Conservation (phyloP, 1,140 invertebrate genomes). For the Helicoverpa zea region DNA sequence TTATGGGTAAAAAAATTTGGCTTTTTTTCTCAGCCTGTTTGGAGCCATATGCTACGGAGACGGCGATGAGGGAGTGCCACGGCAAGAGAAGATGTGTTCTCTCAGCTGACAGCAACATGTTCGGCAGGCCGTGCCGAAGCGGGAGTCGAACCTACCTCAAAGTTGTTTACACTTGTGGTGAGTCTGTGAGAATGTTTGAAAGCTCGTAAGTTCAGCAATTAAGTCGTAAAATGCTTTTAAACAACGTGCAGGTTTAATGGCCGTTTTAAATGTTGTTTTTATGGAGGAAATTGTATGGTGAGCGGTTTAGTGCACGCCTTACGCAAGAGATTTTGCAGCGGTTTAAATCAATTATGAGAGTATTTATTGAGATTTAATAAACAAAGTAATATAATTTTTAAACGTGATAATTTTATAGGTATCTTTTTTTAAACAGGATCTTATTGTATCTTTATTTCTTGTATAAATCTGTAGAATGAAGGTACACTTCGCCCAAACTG, state of each 20-base stretch:
- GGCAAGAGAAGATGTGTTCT: constrained; percentile 94
- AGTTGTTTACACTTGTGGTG: constrained; percentile 97
- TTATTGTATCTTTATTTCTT: too few relatives aligned
- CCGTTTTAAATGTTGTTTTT: constrained; percentile 15
- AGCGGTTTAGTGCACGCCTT: not conserved
- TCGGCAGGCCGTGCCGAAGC: constrained; percentile 94
- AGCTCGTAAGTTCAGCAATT: constrained; percentile 12
- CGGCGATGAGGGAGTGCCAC: constrained; percentile 96
- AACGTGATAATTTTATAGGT: too few relatives aligned
- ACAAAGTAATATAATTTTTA: too few relatives aligned
- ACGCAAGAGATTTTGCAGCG: not conserved
- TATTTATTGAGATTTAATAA: too few relatives aligned
- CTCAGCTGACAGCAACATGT: constrained; percentile 93
- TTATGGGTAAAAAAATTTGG: constrained; percentile 37
- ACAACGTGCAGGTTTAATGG: constrained; percentile 29
- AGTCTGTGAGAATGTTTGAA: constrained; percentile 82
- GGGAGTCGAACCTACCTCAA: constrained; percentile 96
- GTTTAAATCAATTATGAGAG: not conserved
- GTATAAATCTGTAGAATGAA: too few relatives aligned
- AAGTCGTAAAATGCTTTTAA: constrained; percentile 43
- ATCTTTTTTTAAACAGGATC: too few relatives aligned
- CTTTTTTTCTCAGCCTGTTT: constrained; percentile 91
- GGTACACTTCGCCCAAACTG: too few relatives aligned
- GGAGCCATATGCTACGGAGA: constrained; percentile 95
- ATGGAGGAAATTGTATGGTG: not conserved